A percentile compares a stretch with the other conserved stretches of the same genome.
Conservation (phyloP, 2,113 vertebrate genomes). For the Syngnathus floridae region DNA sequence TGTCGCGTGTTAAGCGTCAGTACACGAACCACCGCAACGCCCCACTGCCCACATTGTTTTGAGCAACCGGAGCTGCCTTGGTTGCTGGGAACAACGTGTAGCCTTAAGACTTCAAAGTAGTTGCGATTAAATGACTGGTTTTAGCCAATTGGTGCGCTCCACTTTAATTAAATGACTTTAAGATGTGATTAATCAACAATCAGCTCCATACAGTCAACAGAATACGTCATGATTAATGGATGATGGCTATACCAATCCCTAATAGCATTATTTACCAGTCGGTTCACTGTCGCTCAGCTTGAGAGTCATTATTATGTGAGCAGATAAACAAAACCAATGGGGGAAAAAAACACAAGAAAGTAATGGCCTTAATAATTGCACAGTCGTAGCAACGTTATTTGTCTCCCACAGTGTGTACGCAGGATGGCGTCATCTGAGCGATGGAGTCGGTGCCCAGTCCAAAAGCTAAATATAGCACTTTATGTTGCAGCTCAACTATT, state of each 20-base stretch:
- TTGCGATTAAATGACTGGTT: not conserved
- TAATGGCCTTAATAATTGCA: constrained; percentile 12
- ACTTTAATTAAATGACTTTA: not conserved
- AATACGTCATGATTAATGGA: constrained; percentile 1
- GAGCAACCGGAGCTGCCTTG: not conserved
- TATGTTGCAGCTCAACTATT: constrained; percentile 29
- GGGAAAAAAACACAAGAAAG: not conserved
- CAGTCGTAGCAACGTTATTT: constrained; percentile 13
- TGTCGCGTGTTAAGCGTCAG: not conserved
- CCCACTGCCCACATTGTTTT: not conserved
- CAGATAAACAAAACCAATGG: constrained; percentile 4
- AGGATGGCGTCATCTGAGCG: constrained; percentile 18
- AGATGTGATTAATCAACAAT: not conserved
- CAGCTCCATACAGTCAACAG: not conserved
- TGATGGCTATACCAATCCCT: not conserved
- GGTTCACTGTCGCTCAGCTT: not conserved
- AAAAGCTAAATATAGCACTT: constrained; percentile 40
- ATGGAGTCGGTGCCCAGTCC: constrained; percentile 20
- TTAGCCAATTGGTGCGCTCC: not conserved
- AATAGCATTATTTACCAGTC: constrained; percentile 2
- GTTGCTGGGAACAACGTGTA: not conserved
- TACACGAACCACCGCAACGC: no score
- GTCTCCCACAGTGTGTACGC: constrained; percentile 7
- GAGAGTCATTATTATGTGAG: constrained; percentile 1
- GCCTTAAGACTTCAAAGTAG: not conserved